Percentiles rank a stretch among this genome's conserved stretches.
Evolutionary conservation across 2,113 vertebrate species (phyloP).

Genomic region (Eira barbara): DNA sequence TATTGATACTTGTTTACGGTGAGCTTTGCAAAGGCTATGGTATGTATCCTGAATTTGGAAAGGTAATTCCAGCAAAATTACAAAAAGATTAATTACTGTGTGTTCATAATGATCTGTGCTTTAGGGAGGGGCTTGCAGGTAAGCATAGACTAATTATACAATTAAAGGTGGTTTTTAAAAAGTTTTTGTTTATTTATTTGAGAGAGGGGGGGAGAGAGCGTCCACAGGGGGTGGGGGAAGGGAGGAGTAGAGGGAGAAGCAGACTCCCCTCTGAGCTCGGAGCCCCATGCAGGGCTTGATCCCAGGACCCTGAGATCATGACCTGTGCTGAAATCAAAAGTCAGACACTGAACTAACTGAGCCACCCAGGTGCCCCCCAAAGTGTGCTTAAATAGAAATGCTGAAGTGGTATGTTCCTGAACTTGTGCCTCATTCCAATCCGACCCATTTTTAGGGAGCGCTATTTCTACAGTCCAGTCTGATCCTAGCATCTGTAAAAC

Average conservation of each 20-base stretch:
- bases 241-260: no score
- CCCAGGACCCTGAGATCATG: no score
- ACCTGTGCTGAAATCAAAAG: no score
- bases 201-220: no score
- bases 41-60: neutral
- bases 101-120: neutral
- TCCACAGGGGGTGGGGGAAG: no score
- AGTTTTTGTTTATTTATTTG: no score
- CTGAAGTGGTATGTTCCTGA: neutral
- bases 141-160: neutral
- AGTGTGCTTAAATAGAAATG: neutral
- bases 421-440: neutral
- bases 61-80: conserved; percentile 18
- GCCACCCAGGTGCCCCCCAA: neutral
- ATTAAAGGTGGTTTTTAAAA: neutral
- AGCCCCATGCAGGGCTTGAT: no score
- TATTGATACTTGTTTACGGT: neutral
- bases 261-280: no score
- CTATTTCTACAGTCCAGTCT: neutral
- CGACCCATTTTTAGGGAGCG: neutral
- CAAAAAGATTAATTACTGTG: neutral
- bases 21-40: conserved; percentile 11
- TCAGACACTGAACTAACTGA: no score
- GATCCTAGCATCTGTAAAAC: neutral
- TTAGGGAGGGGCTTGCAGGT: neutral